Conservation (phyloP, 2,797 vertebrate species). For the Macrochelys suwanniensis region DNA sequence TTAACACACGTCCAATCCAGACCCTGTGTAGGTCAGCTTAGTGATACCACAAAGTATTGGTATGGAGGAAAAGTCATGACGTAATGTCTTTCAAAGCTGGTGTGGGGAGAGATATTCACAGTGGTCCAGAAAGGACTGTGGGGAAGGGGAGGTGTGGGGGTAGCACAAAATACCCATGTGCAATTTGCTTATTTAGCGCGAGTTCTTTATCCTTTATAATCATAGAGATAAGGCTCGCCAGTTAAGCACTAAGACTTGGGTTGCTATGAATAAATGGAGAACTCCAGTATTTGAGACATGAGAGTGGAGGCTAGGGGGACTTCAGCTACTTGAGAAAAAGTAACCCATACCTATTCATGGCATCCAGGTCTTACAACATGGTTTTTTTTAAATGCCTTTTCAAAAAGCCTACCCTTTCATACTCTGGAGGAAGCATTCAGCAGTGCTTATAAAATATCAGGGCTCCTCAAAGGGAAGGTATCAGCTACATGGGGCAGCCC, state of each 20-base stretch:
- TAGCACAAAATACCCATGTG: background rate
- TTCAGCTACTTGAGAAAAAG: background rate
- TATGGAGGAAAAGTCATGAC: background rate
- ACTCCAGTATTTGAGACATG: background rate
- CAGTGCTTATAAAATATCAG: background rate
- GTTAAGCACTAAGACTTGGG: background rate
- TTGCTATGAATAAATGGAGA: background rate
- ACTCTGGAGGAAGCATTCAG: background rate
- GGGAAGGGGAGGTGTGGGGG: background rate
- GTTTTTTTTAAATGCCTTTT: background rate
- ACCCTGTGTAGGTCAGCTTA: background rate
- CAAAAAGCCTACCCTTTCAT: background rate
- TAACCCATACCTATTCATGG: background rate
- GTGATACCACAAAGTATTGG: background rate
- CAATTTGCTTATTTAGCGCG: background rate
- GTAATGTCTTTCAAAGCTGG: background rate
- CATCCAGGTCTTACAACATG: background rate
- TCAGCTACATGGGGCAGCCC: background rate
- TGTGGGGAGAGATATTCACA: background rate
- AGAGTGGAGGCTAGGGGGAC: background rate
- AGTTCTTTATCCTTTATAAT: background rate
- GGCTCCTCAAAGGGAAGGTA: background rate
- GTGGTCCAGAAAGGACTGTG: background rate
- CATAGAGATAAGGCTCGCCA: background rate
- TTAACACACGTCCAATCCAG: background rate